Evolutionary conservation across 2,888 invertebrate genomes (phyloP), one percentile per base, ranked within the genome.

Genomic region (Pinctada fucata): DNA sequence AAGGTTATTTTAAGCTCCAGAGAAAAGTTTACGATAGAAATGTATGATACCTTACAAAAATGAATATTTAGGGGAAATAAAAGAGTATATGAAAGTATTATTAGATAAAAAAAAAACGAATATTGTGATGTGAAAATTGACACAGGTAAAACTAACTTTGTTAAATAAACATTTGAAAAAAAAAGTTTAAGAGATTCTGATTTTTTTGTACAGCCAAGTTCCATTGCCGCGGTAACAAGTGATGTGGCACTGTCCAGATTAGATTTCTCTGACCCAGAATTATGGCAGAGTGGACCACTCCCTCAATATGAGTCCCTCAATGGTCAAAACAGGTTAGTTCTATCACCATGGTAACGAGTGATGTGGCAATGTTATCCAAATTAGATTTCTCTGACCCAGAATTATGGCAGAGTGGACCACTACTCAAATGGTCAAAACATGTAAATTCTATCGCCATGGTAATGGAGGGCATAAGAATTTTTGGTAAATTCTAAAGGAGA

Each of bases 341-440:
- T 31, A 31, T 31, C 31, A 1, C 31, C 31, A 31, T 31, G 31
- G 31, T 31, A 31, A 31, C 31, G 31, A 96, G 96, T 49, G 96
- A 97, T 93, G 96, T 96, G 91, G 96, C 97, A 71, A n/a, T n/a
- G n/a, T 93, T 98, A 76, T 94, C 96, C 47, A 94, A 97, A 79
- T 96, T 97, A 94, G 97, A 97, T 92, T 96, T 97, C 90, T 96
- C 97, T 89, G 96, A 97, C 88, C 96, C 96, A 65, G 96, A 96
- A 89, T 94, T 96, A 82, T 96, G 98, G 68, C 96, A 95, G 89
- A 97, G 97, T 96, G 98, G 98, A 0, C 98, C 98, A 10, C 94
- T 96, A 87, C 45, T 94, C 99, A 51, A 97, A 97, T 93, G 97
- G 97, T 66, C 97, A 97, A 92, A 98, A 98, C 93, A 95, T 98